phyloP scores from a whole-genome alignment of 2,113 vertebrate species.

The Varanus komodoensis region DNA sequence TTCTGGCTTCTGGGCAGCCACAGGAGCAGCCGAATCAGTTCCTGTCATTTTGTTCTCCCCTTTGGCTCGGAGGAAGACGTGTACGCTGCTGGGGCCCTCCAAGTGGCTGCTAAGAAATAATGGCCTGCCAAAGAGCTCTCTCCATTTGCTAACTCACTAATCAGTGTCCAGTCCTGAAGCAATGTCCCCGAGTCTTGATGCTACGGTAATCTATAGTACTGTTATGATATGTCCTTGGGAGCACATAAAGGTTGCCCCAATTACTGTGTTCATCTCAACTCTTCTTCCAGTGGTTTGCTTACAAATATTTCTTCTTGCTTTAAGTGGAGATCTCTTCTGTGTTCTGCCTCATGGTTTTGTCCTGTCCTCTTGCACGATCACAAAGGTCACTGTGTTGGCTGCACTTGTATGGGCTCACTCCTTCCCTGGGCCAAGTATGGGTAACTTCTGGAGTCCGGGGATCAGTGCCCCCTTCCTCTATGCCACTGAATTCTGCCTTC shows the following conservation, averaged over 20 bases:
- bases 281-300: background rate
- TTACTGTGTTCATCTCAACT: background rate
- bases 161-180: background rate
- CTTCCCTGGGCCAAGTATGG: background rate
- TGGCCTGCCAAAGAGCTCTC: background rate
- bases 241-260: background rate
- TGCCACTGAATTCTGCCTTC: no score
- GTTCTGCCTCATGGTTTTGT: background rate
- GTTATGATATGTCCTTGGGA: background rate
- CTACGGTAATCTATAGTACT: background rate
- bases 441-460: no score
- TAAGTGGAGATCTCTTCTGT: background rate
- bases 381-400: background rate
- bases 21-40: background rate
- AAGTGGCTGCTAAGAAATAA: background rate
- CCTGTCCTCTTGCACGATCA: background rate
- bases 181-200: background rate
- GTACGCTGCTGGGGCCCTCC: no score
- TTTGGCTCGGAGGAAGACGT: background rate
- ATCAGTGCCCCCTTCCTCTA: no score
- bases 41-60: background rate
- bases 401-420: background rate
- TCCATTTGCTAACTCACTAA: background rate
- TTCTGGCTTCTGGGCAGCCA: background rate
- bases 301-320: background rate